Evolutionary conservation across 2,797 vertebrate species (phyloP).

Genomic region (Luscinia megarhynchos): DNA sequence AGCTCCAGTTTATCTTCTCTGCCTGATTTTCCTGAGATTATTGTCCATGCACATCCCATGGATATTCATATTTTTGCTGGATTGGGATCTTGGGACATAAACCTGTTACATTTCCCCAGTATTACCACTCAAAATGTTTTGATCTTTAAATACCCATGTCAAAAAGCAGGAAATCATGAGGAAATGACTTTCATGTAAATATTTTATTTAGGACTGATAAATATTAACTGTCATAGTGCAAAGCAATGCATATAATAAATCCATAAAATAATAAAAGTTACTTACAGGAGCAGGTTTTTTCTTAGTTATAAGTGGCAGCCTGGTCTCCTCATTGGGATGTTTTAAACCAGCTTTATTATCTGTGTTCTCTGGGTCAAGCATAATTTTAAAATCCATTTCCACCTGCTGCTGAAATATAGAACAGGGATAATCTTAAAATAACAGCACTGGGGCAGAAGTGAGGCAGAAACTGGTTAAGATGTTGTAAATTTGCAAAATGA

Average conservation of each 20-base stretch:
- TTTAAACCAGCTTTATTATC: conserved; percentile 76
- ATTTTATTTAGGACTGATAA: background rate
- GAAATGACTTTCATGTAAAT: background rate
- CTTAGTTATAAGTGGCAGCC: conserved; percentile 78
- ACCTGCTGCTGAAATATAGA: conserved; percentile 80
- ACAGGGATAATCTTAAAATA: background rate
- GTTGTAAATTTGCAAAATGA: background rate
- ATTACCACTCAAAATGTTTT: background rate
- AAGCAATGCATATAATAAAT: background rate
- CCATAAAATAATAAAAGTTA: conserved; percentile 26
- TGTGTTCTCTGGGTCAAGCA: conserved; percentile 74
- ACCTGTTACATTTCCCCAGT: background rate
- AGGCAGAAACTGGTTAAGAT: background rate
- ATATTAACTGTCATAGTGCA: background rate
- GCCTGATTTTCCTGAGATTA: background rate
- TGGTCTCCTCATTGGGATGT: conserved; percentile 75
- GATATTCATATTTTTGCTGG: background rate
- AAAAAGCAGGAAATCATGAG: background rate
- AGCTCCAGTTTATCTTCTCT: background rate
- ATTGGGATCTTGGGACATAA: background rate
- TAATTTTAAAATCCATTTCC: conserved; percentile 76
- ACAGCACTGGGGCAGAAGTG: background rate
- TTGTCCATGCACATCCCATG: background rate
- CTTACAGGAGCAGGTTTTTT: conserved; percentile 80
- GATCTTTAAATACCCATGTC: background rate